Evolutionary conservation across 2,888 invertebrate genomes (phyloP).

Genomic region (Plagodis dolabraria): DNA sequence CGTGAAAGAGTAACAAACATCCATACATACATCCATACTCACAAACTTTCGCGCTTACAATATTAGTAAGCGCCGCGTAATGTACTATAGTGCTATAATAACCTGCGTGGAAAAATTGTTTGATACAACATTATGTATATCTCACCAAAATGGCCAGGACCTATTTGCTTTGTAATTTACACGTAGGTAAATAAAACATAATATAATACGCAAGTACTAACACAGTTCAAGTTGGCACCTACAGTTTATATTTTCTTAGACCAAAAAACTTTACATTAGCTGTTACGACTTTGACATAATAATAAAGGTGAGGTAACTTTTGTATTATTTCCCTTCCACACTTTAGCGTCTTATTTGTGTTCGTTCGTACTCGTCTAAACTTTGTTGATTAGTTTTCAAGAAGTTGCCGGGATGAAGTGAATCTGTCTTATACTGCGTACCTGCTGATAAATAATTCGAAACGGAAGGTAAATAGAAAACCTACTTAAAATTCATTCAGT

Average conservation of each 20-base stretch:
- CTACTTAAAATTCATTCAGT: slow-evolving; percentile 41
- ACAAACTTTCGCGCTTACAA: too few species aligned
- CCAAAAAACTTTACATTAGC: slow-evolving; percentile 22
- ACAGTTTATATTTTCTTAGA: slow-evolving; percentile 7
- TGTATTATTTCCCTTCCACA: slow-evolving; percentile 37
- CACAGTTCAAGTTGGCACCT: background rate
- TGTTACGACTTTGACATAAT: slow-evolving; percentile 32
- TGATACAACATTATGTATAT: too few species aligned
- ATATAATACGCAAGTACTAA: too few species aligned
- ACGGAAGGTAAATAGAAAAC: slow-evolving; percentile 38
- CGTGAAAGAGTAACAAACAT: too few species aligned
- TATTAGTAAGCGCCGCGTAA: too few species aligned
- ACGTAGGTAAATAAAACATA: too few species aligned
- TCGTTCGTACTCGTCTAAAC: slow-evolving; percentile 36
- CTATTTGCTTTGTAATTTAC: too few species aligned
- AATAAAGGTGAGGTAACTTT: slow-evolving; percentile 34
- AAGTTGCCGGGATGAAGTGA: slow-evolving; percentile 37
- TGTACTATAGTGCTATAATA: too few species aligned
- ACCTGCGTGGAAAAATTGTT: too few species aligned
- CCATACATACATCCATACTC: too few species aligned
- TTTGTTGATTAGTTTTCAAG: slow-evolving; percentile 43
- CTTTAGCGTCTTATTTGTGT: slow-evolving; percentile 39
- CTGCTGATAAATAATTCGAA: slow-evolving; percentile 40
- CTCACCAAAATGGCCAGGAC: too few species aligned
- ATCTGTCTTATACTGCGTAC: slow-evolving; percentile 35